Evolutionary conservation across 2,888 invertebrate species (phyloP), one percentile per base, ranked within the genome.

Genomic region (Parochlus steinenii): DNA sequence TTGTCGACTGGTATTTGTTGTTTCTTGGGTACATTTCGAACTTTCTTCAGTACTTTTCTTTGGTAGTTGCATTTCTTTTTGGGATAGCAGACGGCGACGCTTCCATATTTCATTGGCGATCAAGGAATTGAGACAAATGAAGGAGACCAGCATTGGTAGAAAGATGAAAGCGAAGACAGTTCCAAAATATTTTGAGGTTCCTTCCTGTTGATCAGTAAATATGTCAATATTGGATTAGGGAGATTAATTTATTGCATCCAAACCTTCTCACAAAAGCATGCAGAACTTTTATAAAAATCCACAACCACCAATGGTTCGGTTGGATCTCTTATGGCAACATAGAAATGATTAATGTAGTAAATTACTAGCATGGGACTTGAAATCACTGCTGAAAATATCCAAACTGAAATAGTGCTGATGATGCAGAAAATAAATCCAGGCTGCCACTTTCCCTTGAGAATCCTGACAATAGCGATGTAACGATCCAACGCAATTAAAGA

Each of bases 101-200:
- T 46, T 49, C 64, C 65, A 67, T 33, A 68, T 49, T 38, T 64
- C 52, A n/a, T 48, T 49, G 3, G 66, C 67, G 25, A 67, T 62
- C 24, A 60, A 56, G 28, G 55, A 52, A 42, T 68, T 66, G 15
- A 66, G 51, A 56, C 62, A 65, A 20, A 64, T 40, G 42, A 67
- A 66, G 10, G 61, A 55, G 12, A 55, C 39, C 31, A 65, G 46
- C 16, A 64, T 52, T 16, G 67, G 65, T 29, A 61, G 25, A 33
- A 66, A 67, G 26, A 66, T 56, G 17, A 65, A 48, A 29, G 43
- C 44, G 30, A 59, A 51, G 14, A 56, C 46, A 5, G 54, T 43
- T 19, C 49, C 41, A 41, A 33, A 40, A 20, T 27, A 34, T 16
- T 36, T 22, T 8, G 8, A 17, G 8, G 22, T 11, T 16, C 10